A percentile compares a stretch with the other conserved stretches of the same genome.
Evolutionary conservation across 2,113 vertebrate genomes (phyloP).

Genomic region (Octodon degus): DNA sequence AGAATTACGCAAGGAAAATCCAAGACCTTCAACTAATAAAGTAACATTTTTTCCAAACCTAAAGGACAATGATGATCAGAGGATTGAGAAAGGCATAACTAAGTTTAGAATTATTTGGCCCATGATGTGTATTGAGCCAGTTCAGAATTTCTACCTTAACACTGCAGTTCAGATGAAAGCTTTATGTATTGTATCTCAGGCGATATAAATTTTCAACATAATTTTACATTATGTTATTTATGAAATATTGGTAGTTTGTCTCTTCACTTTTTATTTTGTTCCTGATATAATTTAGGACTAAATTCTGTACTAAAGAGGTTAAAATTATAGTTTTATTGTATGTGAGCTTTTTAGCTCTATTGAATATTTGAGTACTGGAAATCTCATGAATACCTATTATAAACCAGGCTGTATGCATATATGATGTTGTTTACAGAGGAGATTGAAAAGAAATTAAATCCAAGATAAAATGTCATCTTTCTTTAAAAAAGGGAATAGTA

Average conservation of each 20-base stretch:
- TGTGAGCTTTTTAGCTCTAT: not conserved
- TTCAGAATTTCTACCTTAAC: not conserved
- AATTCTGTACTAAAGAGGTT: not conserved
- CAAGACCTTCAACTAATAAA: slow-evolving; percentile 56
- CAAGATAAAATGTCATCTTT: slow-evolving; percentile 23
- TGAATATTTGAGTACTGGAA: not conserved
- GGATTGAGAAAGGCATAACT: slow-evolving; percentile 44
- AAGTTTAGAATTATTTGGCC: slow-evolving; percentile 60
- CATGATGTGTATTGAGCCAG: slow-evolving; percentile 32
- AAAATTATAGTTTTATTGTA: not conserved
- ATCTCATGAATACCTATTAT: not conserved
- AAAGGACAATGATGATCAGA: slow-evolving; percentile 50
- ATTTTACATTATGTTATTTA: slow-evolving; percentile 17
- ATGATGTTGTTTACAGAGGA: not conserved
- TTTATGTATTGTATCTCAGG: slow-evolving; percentile 33
- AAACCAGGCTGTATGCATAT: not conserved
- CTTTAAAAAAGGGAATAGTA: not conserved
- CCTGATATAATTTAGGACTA: not conserved
- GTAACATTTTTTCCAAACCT: slow-evolving; percentile 50
- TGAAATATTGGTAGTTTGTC: not conserved
- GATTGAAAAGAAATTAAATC: not conserved
- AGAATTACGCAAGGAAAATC: slow-evolving; percentile 10
- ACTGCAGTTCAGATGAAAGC: slow-evolving; percentile 6
- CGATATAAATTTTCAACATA: not conserved
- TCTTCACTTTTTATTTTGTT: not conserved